Base-by-base conservation (phyloP, 2,888 invertebrate species). In the Abrostola triplasia region DNA sequence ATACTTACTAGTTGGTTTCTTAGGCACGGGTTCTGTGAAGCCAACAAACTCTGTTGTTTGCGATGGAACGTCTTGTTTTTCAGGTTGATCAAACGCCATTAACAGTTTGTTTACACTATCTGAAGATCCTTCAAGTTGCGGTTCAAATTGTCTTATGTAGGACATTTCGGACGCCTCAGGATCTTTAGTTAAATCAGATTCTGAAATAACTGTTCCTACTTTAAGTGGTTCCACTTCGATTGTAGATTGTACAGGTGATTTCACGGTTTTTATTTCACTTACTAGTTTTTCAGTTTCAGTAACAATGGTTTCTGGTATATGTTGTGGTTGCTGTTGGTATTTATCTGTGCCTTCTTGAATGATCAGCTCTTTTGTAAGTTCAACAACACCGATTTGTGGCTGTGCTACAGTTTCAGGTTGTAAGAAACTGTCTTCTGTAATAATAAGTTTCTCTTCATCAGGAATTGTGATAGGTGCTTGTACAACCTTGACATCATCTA, bases 31-130 rank as follows among this genome's bases (percentile, higher is more conserved):
- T 51, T 72, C 60, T 12, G 69, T 50, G 24, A 57, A 7, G 55
- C 59, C 62, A 53, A 68, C 59, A 48, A 64, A 64, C 59, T 85
- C 79, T 36, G 62, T 60, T 40, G 80, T 82, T 58, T 85, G 85
- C 12, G 87, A 80, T 36, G 84, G 77, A 35, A 87, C 81, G 71
- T 90, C 88, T 67, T 90, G 90, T 70, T 91, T 88, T 51, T 90
- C 90, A 58, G 86, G 84, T 63, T 89, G 89, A 68, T 88, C 87
- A 52, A 81, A 77, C 8, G 78, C 59, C 50, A 82, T 80, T 35
- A 85, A 52, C 9, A 88, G 76, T 74, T 85, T 82, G 48, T 87
- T 83, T 36, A 87, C 80, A 72, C 85, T 87, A 36, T 87, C 87
- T 47, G 83, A 81, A 10, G 85, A 87, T n/a, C 84, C 82, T 70